Base-by-base conservation (phyloP, 23 tunicate genomes). In the Botrylloides violaceus region DNA sequence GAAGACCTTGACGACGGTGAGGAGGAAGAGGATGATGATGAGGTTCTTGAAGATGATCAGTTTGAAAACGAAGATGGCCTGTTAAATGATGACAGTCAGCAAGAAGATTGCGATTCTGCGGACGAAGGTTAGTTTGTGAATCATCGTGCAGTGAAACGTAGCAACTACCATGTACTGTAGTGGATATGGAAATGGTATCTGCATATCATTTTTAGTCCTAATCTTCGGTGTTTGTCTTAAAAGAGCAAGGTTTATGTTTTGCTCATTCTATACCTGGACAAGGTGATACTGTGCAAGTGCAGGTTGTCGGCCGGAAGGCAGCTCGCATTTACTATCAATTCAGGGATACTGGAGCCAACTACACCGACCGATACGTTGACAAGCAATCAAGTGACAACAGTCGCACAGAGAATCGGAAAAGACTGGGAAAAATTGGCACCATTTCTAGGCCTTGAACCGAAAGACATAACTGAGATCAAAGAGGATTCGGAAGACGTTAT, bases 401-500 rank as follows among this genome's bases (percentile, higher is more conserved):
- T 76, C 21, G 92, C 92, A 5, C 24, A 77, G 23, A 84, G 78
- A 39, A 72, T 84, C 32, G 80, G 75, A 7, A 59, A 33, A 4
- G 66, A 78, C 39, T 84, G 92, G 92, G 72, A 72, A 66, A 84
- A 78, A 58, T 59, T 84, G 36, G 92, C 92, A 21, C 76, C 80
- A 5, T 60, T 38, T 65, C 62, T 84, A 6, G 58, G 78, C 29
- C 49, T 84, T 20, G 61, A 79, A 34, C 68, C 75, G 43, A 84
- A 84, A 72, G 80, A 78, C 37, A 78, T 84, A 27, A 72, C 64
- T 38, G 92, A 84, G 65, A 84, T 84, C 65, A 64, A 64, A 50
- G 92, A 78, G 50, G 92, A 84, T 39, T 84, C 92, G 9, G 92
- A 84, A 50, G 92, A 84, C 58, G 71, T 55, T 19, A 77, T 78